Conservation (phyloP, 2,113 vertebrate genomes). For the Eulacestoma nigropectus region DNA sequence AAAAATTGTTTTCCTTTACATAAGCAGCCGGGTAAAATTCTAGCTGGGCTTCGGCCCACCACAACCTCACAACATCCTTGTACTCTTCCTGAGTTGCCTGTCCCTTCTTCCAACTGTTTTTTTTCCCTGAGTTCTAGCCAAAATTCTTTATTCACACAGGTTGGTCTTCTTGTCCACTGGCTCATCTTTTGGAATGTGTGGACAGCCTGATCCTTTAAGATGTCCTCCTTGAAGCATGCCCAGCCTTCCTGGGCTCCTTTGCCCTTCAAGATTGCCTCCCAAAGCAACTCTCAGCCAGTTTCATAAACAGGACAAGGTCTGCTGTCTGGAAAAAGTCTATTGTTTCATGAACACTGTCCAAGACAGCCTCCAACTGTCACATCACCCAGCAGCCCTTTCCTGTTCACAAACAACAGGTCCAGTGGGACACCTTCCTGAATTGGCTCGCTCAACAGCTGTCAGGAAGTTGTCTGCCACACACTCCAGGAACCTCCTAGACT, state of each 20-base stretch:
- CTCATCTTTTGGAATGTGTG: background rate
- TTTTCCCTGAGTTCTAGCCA: background rate
- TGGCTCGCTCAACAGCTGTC: background rate
- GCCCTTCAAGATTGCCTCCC: background rate
- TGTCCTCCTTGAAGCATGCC: background rate
- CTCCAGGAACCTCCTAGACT: background rate
- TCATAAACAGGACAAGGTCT: background rate
- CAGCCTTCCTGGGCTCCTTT: background rate
- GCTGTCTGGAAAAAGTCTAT: background rate
- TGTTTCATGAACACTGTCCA: background rate
- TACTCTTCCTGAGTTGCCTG: background rate
- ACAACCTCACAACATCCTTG: background rate
- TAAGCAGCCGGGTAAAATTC: background rate
- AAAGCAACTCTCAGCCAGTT: background rate
- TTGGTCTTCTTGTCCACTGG: background rate
- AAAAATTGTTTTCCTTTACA: background rate
- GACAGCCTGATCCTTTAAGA: background rate
- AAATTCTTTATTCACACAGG: background rate
- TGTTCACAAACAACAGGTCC: background rate
- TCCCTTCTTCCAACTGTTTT: background rate
- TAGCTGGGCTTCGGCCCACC: background rate
- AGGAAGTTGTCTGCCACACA: background rate
- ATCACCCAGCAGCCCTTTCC: background rate
- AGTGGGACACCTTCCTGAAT: accelerated
- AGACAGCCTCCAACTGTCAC: background rate